Evolutionary conservation across 2,888 invertebrate genomes (phyloP), one percentile per base, ranked within the genome.

Genomic region (Tromatobia lineatoria): DNA sequence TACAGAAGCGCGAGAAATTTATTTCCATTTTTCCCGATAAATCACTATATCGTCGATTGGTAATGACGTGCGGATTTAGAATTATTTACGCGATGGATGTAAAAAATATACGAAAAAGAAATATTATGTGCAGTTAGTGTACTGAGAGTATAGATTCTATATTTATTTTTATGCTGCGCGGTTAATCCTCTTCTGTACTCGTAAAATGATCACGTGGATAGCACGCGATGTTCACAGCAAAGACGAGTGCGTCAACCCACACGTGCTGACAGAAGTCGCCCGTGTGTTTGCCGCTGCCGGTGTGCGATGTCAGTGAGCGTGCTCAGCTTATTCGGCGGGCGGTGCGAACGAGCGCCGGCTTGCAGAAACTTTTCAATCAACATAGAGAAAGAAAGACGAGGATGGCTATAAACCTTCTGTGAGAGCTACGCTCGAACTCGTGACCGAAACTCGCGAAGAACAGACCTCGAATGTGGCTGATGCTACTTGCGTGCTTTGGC

Each of bases 181-280:
- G 45, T 45, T 13, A 25, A 10, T 57, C 10, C 25, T 23, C 57
- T 71, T 57, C 20, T 8, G n/a, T 57, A 25, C 57, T 71, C 71
- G 57, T 71, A 38, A 47, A 57, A 54, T 1, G 25, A 83, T 83
- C 83, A 83, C 83, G 83, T 80, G 83, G 69, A 73, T 54, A 80
- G 23, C 83, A 83, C 76, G 80, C 73, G 66, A 80, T 77, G 80
- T 52, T 77, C 83, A 80, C 83, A 73, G 59, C 76, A 61, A 61
- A 69, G 34, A 57, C 45, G 42, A 52, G 83, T 80, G 80, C 38
- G 54, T 61, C 15, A 59, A 47, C 54, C 54, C 59, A 73, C 73
- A 57, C n/a, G 18, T 38, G 54, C 23, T 76, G 45, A 25, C 25
- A 52, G 54, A 25, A 71, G 57, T 38, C 38, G 20, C 57, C 54